phyloP scores from a whole-genome alignment of 1,140 invertebrate species.

The Adelges cooleyi region DNA sequence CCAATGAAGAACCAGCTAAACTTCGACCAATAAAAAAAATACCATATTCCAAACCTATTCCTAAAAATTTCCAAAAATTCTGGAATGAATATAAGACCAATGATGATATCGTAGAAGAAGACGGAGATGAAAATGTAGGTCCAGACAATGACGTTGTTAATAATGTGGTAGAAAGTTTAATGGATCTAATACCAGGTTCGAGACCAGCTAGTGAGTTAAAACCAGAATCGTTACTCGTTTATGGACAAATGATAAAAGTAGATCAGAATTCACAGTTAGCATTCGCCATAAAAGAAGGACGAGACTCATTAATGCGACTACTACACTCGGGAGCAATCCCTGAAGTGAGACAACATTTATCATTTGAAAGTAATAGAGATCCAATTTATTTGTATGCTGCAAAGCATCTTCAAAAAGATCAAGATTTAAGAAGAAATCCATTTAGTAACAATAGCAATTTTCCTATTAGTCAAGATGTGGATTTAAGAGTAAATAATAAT shows the following conservation, averaged over 20 bases:
- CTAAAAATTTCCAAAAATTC: constrained; percentile 87
- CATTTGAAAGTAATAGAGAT: constrained; percentile 23
- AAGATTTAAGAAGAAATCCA: constrained; percentile 24
- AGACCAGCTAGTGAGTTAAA: constrained; percentile 16
- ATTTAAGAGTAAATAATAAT: constrained; percentile 18
- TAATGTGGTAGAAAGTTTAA: constrained; percentile 22
- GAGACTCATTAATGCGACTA: constrained; percentile 26
- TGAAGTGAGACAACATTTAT: constrained; percentile 21
- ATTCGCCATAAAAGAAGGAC: constrained; percentile 19
- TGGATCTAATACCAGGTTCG: constrained; percentile 20
- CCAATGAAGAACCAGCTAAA: constrained; percentile 56
- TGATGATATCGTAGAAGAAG: constrained; percentile 15
- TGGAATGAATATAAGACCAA: constrained; percentile 65
- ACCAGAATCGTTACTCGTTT: constrained; percentile 16
- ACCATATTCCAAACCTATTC: constrained; percentile 90
- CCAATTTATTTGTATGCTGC: constrained; percentile 20
- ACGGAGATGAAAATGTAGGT: constrained; percentile 5
- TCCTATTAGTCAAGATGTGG: constrained; percentile 1
- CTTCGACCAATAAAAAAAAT: constrained; percentile 40
- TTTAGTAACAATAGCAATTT: constrained; percentile 8
- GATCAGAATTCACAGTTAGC: constrained; percentile 20
- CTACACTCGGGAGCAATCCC: constrained; percentile 26
- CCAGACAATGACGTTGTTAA: constrained; percentile 20
- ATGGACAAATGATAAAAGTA: constrained; percentile 27
- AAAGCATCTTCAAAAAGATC: constrained; percentile 19